A percentile compares a stretch with the other conserved stretches of the same genome.
These are phyloP conservation scores for Megalurothrips usitatus DNA, from an alignment of 2,888 invertebrate species.

Conservation along the genomic window DNA sequence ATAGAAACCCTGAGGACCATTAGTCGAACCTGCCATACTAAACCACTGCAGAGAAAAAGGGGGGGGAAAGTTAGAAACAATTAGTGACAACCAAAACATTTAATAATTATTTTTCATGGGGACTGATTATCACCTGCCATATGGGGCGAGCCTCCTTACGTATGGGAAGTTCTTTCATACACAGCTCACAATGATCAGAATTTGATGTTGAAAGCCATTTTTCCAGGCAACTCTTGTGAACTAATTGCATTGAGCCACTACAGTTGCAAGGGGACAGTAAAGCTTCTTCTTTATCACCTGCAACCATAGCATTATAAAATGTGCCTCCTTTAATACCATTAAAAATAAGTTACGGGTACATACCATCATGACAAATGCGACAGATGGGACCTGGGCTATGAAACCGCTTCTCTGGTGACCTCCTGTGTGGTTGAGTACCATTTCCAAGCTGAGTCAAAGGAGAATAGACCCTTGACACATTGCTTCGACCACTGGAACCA, in stretches of 20 bases:
- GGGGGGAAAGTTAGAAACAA: not conserved
- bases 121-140: constrained; percentile 43
- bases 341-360: not conserved
- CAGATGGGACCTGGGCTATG: constrained; percentile 34
- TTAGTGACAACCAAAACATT: not conserved
- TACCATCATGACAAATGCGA: constrained; percentile 38
- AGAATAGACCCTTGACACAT: constrained; percentile 15
- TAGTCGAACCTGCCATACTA: constrained; percentile 43
- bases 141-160: constrained; percentile 47
- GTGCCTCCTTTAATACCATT: not conserved
- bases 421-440: constrained; percentile 10
- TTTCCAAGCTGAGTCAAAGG: not conserved
- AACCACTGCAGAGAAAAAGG: constrained; percentile 45
- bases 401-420: constrained; percentile 23
- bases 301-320: constrained; percentile 13
- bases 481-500: not conserved
- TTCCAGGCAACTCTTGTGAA: constrained; percentile 54
- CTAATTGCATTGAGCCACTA: constrained; percentile 51
- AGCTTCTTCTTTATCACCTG: constrained; percentile 47
- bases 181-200: constrained; percentile 53
- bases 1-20: constrained; percentile 48
- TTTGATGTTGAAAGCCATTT: constrained; percentile 54
- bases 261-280: constrained; percentile 55
- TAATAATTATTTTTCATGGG: not conserved
- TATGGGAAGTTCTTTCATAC: constrained; percentile 50